These are phyloP conservation scores for Diaphora mendica DNA, from an alignment of 2,888 invertebrate species.

Conservation along the genomic window DNA sequence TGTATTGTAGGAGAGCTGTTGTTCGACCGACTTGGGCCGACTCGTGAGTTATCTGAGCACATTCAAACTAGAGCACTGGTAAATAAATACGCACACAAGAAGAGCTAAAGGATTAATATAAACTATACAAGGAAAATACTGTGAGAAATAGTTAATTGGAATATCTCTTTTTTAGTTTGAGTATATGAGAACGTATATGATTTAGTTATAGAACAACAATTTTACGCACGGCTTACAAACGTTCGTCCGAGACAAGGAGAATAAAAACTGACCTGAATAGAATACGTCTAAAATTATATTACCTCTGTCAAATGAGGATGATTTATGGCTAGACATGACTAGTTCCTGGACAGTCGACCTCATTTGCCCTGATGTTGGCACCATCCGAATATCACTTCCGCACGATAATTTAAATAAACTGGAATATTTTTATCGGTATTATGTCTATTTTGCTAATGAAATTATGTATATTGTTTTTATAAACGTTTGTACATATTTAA, in stretches of 20 bases:
- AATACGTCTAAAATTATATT: constrained; percentile 6
- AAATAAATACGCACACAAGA: no score
- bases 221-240: neutral
- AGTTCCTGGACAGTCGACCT: constrained; percentile 31
- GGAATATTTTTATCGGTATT: constrained; percentile 27
- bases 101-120: neutral
- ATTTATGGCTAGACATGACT: constrained; percentile 1
- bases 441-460: constrained; percentile 31
- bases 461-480: constrained; percentile 6
- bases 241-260: neutral
- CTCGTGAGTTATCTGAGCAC: no score
- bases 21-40: no score
- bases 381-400: constrained; percentile 36
- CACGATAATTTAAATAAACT: constrained; percentile 29
- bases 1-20: no score
- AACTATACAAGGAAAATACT: neutral
- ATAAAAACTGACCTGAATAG: constrained; percentile 10
- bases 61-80: no score
- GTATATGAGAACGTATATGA: no score
- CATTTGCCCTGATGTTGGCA: constrained; percentile 23
- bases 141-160: neutral
- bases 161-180: neutral
- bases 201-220: neutral
- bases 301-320: constrained; percentile 10
- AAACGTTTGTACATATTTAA: constrained; percentile 3